Base-by-base conservation (phyloP, 53 echinoderm and acorn worm species). In the Arbacia lixula region DNA sequence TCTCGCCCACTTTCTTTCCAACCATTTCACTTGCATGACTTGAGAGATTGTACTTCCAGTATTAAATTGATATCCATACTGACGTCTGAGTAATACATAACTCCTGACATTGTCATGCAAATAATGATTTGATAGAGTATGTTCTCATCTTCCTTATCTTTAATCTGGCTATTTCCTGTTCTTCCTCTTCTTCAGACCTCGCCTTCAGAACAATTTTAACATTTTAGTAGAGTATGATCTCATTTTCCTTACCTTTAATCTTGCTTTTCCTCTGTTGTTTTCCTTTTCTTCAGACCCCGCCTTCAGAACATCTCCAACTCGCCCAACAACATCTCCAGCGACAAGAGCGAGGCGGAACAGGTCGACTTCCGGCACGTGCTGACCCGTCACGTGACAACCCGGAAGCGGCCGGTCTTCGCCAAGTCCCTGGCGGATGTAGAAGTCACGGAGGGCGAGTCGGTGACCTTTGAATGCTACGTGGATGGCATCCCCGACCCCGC, bases 351-450 rank as follows among this genome's bases (percentile, higher is more conserved):
- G 3, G 73, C 80, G 0, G 88, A 93, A 12, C 97, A 96, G 88
- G 66, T 93, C 11, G 97, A 96, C 64, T 96, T 96, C 84, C 89
- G 97, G 21, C 97, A 96, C 74, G 89, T 96, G 65, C 85, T 96
- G 5, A 96, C 93, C 4, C 87, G 97, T 54, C 97, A 96, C 73
- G 97, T 96, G 37, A 86, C 85, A 41, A 87, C 97, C n/a, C 91
- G 88, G 56, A 85, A 84, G 42, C 67, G 82, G 36, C 97, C 97
- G n/a, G 62, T 66, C n/a, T 81, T 96, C 38, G 54, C 57, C 41
- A 89, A 77, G 53, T 64, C 66, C 36, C 40, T 96, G 12, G 28
- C 39, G 5, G 90, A 89, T 60, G 37, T 85, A 58, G 53, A 67
- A 32, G 90, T 90, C 22, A 75, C 68, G 21, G 97, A 96, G 50